Evolutionary conservation across 2,888 invertebrate species (phyloP).

Genomic region (Bugulina stolonifera): DNA sequence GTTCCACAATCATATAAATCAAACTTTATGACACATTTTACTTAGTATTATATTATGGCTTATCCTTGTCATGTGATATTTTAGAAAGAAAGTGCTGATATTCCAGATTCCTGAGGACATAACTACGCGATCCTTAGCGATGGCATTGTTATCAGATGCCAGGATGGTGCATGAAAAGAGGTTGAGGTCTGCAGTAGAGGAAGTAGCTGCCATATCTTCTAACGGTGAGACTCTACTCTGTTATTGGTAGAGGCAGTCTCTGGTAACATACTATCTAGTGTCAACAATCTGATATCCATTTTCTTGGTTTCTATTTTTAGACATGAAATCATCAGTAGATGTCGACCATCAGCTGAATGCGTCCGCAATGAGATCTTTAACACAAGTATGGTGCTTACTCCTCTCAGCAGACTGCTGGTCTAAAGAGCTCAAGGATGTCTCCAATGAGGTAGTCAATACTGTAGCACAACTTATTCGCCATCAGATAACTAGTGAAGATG

Average conservation of each 20-base stretch:
- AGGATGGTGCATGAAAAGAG: background rate
- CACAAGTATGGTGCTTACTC: slow-evolving; percentile 9
- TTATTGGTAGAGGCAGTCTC: too few relatives aligned
- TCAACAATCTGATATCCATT: too few relatives aligned
- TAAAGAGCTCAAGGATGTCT: slow-evolving; percentile 13
- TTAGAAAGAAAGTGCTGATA: background rate
- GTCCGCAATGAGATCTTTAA: background rate
- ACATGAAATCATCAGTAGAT: background rate
- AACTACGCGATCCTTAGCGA: slow-evolving; percentile 10
- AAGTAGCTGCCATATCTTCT: background rate
- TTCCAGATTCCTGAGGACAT: slow-evolving; percentile 20
- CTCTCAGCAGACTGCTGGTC: background rate
- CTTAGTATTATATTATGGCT: too few relatives aligned
- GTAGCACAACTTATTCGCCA: background rate
- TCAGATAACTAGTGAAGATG: background rate
- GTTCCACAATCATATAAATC: too few relatives aligned
- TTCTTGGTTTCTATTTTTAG: too few relatives aligned
- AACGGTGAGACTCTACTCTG: too few relatives aligned
- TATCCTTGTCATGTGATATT: too few relatives aligned
- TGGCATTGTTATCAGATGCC: slow-evolving; percentile 18
- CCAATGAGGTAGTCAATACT: background rate
- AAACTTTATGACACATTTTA: too few relatives aligned
- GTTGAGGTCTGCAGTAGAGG: background rate
- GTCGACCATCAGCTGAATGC: background rate
- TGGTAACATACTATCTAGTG: too few relatives aligned